phyloP scores from a whole-genome alignment of 64 coral and sea anemone species.

The Astreopora myriophthalma region DNA sequence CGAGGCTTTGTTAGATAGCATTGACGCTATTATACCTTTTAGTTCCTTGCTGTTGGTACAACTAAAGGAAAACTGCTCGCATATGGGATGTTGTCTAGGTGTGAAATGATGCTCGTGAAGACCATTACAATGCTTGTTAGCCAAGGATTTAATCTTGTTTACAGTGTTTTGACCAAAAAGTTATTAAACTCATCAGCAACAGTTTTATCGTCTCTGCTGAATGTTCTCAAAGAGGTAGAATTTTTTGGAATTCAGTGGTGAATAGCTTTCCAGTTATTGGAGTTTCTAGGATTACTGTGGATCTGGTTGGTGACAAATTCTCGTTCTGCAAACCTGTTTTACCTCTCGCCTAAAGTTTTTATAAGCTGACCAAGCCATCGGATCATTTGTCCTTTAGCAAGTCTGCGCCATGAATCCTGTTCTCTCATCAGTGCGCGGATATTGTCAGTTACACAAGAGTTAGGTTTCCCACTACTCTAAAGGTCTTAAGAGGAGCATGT shows the following conservation, averaged over 20 bases:
- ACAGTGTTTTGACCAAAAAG: too few relatives aligned
- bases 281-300: background rate
- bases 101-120: too few relatives aligned
- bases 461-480: conserved; percentile 46
- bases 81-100: too few relatives aligned
- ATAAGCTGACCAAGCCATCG: conserved; percentile 31
- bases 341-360: background rate
- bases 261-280: conserved; percentile 44
- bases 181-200: background rate
- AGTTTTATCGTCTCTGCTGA: background rate
- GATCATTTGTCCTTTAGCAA: conserved; percentile 60
- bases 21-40: too few relatives aligned
- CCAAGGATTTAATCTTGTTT: too few relatives aligned
- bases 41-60: too few relatives aligned
- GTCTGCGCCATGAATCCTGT: conserved; percentile 70
- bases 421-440: conserved; percentile 74
- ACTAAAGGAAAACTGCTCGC: too few relatives aligned
- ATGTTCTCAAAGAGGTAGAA: background rate
- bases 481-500: conserved; percentile 57
- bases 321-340: background rate
- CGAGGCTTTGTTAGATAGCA: too few relatives aligned
- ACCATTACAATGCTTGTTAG: too few relatives aligned
- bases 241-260: background rate
- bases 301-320: background rate
- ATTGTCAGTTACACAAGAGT: conserved; percentile 67